Evolutionary conservation across 2,888 invertebrate species (phyloP).

Genomic region (Serripes groenlandicus): DNA sequence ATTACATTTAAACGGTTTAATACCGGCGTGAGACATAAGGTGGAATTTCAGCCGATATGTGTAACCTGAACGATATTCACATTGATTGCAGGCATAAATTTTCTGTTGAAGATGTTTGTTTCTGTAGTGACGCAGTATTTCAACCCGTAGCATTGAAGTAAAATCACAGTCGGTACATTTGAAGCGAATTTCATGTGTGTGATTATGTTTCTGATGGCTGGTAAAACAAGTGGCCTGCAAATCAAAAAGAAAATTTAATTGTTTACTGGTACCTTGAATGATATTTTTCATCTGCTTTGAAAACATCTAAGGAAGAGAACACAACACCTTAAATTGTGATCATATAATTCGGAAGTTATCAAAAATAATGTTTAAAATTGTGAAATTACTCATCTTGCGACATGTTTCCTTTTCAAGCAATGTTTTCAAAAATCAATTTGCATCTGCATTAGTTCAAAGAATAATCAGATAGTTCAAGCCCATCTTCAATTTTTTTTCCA

Average conservation of each 20-base stretch:
- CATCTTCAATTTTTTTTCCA: no score
- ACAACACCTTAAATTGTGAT: no score
- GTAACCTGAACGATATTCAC: conserved; percentile 59
- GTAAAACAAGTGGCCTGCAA: conserved; percentile 32
- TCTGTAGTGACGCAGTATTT: conserved; percentile 53
- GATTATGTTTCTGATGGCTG: conserved; percentile 46
- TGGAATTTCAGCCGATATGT: conserved; percentile 56
- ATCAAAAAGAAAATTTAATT: background rate
- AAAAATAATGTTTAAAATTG: no score
- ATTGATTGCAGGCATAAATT: conserved; percentile 63
- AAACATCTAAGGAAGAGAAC: no score
- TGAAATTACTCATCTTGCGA: no score
- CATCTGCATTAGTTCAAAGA: no score
- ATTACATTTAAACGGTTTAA: conserved; percentile 59
- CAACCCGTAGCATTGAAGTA: conserved; percentile 30
- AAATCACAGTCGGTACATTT: conserved; percentile 63
- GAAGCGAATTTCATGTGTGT: conserved; percentile 44
- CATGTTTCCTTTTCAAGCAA: no score
- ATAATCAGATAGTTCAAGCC: no score
- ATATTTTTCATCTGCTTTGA: no score
- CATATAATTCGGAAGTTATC: no score
- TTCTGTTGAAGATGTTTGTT: conserved; percentile 59
- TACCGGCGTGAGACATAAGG: conserved; percentile 61
- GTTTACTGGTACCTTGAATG: no score
- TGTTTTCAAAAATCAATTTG: no score